Percentiles rank a stretch among this genome's conserved stretches.
Conservation (phyloP, 2,888 invertebrate genomes). For the Mantis religiosa region DNA sequence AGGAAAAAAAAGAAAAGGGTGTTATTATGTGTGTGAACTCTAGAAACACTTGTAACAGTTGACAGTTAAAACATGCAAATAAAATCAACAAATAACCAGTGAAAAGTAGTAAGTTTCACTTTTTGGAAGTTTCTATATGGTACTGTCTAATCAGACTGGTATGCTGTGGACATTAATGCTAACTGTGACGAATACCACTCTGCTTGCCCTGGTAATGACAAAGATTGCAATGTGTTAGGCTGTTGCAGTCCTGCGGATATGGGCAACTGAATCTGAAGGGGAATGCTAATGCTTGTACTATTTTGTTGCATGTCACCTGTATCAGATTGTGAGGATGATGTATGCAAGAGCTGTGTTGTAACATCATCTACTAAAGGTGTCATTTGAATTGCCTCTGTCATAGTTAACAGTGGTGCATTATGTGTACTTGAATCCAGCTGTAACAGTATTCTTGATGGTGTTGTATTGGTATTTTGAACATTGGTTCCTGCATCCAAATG, state of each 20-base stretch:
- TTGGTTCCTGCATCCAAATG: not conserved
- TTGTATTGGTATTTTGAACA: not conserved
- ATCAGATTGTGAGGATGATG: not conserved
- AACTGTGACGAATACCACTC: not conserved
- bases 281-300: not conserved
- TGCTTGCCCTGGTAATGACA: not conserved
- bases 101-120: too few species aligned
- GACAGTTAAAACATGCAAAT: too few species aligned
- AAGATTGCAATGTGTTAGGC: not conserved
- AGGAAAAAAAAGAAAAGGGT: too few species aligned
- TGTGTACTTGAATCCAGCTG: not conserved
- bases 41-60: too few species aligned
- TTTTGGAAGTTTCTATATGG: too few species aligned
- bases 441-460: not conserved
- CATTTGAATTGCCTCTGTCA: conserved; percentile 9
- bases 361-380: conserved; percentile 12
- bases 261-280: conserved; percentile 17
- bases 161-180: conserved; percentile 10
- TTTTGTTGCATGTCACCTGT: not conserved
- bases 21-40: too few species aligned
- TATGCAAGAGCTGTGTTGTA: not conserved
- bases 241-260: not conserved
- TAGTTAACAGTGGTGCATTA: not conserved
- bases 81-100: too few species aligned
- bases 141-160: not conserved